Evolutionary conservation across 2,113 vertebrate genomes (phyloP).

Genomic region (Nesospiza acunhae): DNA sequence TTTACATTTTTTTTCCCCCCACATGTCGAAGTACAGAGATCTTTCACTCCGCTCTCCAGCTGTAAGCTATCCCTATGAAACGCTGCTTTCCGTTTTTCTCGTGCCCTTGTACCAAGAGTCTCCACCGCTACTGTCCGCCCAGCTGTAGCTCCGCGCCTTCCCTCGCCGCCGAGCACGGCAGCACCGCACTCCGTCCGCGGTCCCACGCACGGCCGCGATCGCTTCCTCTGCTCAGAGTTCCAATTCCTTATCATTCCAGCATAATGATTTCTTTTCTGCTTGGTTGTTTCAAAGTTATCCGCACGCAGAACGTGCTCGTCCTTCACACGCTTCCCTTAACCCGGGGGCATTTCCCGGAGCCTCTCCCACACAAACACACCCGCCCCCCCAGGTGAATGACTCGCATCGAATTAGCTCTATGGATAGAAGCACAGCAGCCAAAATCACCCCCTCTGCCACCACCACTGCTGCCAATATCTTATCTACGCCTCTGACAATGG

Average conservation of each 20-base stretch:
- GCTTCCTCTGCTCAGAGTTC: not conserved
- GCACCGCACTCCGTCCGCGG: not conserved
- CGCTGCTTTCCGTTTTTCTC: not conserved
- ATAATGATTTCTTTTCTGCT: accelerated
- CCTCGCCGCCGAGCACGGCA: not conserved
- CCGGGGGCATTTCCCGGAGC: not conserved
- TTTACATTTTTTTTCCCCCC: not conserved
- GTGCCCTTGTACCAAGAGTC: no score
- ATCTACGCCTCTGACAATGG: not conserved
- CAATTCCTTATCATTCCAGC: not conserved
- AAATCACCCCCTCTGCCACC: not conserved
- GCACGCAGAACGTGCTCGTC: not conserved
- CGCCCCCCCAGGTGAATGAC: not conserved
- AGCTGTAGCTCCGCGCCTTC: accelerated
- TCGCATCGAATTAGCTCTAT: not conserved
- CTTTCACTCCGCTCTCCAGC: not conserved
- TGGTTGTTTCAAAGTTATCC: not conserved
- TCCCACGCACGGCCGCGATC: not conserved
- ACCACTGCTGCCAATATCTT: no score
- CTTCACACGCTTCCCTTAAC: not conserved
- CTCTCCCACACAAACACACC: not conserved
- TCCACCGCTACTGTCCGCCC: accelerated
- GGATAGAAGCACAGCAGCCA: not conserved
- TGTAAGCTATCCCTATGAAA: not conserved
- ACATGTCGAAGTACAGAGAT: not conserved